These are phyloP conservation scores for Mungos mungo DNA, from an alignment of 2,113 vertebrate genomes.

Conservation along the genomic window DNA sequence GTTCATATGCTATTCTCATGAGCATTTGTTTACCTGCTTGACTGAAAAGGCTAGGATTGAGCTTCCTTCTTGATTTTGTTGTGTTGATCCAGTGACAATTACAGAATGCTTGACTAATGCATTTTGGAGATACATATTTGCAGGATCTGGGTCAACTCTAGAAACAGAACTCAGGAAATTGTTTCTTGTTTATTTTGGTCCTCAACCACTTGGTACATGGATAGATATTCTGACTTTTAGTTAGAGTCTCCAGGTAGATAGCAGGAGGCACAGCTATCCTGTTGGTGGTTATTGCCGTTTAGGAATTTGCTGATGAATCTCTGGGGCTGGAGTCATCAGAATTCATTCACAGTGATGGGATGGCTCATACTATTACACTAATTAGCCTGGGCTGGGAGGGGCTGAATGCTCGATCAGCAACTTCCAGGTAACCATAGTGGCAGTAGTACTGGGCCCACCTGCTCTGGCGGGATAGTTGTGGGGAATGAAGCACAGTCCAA, in stretches of 20 bases:
- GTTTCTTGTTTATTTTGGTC: slow-evolving; percentile 2
- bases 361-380: neutral
- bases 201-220: neutral
- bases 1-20: neutral
- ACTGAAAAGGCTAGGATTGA: slow-evolving; percentile 6
- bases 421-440: neutral
- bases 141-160: neutral
- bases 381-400: neutral
- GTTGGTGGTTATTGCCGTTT: neutral
- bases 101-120: neutral
- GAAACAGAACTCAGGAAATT: neutral
- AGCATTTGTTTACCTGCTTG: neutral
- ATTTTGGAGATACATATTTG: neutral
- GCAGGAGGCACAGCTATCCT: neutral
- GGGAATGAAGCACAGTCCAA: neutral
- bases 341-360: neutral
- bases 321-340: neutral
- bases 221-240: neutral
- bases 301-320: neutral
- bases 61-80: neutral
- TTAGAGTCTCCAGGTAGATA: neutral
- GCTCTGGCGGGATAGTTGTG: neutral
- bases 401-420: neutral
- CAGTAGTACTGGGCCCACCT: neutral
- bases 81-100: neutral